These are phyloP conservation scores for Lacerta bilineata DNA, from an alignment of 2,797 vertebrate species.

Conservation along the genomic window DNA sequence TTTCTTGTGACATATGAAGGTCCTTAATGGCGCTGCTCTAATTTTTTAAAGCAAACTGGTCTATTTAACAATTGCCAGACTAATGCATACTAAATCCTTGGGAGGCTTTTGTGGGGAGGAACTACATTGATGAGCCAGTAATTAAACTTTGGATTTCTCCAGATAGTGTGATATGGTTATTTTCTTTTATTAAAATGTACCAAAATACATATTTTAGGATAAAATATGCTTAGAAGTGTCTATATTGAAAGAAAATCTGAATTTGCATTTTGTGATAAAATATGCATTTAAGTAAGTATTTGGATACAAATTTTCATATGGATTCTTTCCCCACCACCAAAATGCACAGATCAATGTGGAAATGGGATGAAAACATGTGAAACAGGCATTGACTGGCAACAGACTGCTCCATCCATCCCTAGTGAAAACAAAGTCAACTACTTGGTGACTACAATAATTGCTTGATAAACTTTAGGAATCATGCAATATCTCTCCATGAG, in stretches of 20 bases:
- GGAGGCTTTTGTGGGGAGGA: too few relatives aligned
- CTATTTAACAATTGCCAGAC: neutral
- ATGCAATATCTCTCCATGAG: neutral
- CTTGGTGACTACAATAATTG: neutral
- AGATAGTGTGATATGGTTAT: neutral
- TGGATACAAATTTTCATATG: too few relatives aligned
- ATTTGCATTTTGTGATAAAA: too few relatives aligned
- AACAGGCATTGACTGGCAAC: too few relatives aligned
- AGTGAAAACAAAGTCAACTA: too few relatives aligned
- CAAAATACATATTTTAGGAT: neutral
- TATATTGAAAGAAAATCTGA: too few relatives aligned
- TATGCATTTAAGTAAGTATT: too few relatives aligned
- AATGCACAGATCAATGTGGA: too few relatives aligned
- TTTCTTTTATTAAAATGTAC: neutral
- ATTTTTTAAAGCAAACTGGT: neutral
- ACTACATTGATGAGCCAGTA: neutral
- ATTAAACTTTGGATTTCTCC: neutral
- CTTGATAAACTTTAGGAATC: neutral
- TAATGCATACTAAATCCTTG: too few relatives aligned
- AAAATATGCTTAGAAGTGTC: neutral
- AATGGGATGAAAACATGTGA: too few relatives aligned
- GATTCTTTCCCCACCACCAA: too few relatives aligned
- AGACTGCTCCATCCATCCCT: too few relatives aligned
- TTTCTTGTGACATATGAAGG: neutral
- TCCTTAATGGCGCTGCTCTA: neutral